Base-by-base conservation (phyloP, 2,113 vertebrate species). In the Chionis minor region DNA sequence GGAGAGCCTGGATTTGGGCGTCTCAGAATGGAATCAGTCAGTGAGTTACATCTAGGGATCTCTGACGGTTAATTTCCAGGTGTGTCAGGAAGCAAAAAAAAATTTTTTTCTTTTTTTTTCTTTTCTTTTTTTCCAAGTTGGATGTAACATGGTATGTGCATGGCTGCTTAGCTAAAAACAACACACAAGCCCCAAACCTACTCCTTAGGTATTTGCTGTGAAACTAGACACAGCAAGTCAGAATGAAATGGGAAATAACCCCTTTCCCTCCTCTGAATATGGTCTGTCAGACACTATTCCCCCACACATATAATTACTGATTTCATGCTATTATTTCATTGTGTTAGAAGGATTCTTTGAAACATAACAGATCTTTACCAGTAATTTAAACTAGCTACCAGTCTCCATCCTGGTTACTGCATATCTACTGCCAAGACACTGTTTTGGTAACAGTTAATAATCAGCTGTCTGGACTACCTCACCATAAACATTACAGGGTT, bases 371-470 rank as follows among this genome's bases (percentile, higher is more conserved):
- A 91, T 88, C 55, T 91, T 94, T 80, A 94, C 92, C 94, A 94
- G 72, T 63, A 78, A 87, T 97, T 98, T 91, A 94, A 97, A 77
- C 75, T 97, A 81, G 88, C 96, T 96, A 96, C 93, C 89, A 82
- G 63, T 96, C 89, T 91, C 61, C 88, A 88, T 96, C 88, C 92
- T 98, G 96, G 94, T 97, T 96, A 91, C 56, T 87, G 88, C 51
- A 69, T 75, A 88, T 97, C 95, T 86, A 94, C 95, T 98, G 98
- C 97, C 97, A 98, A 98, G 91, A 97, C 94, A 97, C 88, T 98
- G 94, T 98, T 98, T 98, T 94, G 97, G 97, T 97, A 98, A 97
- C 96, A 98, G 97, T 98, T 98, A 98, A 98, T 98, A 98, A 98
- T 98, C 96, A 98, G 92, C 97, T 98, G 96, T 97, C 97, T 98